Conservation (phyloP, 2,113 vertebrate species). For the Zosterops pallidus region DNA sequence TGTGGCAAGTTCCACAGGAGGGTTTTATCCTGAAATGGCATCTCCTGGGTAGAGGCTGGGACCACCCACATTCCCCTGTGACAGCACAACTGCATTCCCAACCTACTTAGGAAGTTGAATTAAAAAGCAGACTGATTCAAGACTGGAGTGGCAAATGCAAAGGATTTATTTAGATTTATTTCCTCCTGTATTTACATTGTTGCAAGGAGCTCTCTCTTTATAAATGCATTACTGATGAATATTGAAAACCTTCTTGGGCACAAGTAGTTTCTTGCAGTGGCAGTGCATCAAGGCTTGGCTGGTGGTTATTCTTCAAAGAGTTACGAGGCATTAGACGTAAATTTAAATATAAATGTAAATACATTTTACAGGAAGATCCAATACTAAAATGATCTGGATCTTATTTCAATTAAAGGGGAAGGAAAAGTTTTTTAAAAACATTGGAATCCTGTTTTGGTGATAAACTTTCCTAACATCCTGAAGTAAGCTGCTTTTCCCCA, state of each 20-base stretch:
- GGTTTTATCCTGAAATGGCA: neutral
- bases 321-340: neutral
- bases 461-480: neutral
- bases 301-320: constrained; percentile 40
- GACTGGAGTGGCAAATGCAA: neutral
- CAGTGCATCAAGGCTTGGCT: neutral
- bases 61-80: neutral
- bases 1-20: neutral
- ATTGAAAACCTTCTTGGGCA: constrained; percentile 31
- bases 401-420: constrained; percentile 27
- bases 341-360: constrained; percentile 46
- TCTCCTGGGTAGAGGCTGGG: neutral
- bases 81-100: neutral
- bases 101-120: neutral
- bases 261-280: constrained; percentile 56
- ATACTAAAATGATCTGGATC: constrained; percentile 10
- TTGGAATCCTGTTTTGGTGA: neutral
- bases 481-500: neutral
- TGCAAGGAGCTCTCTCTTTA: neutral
- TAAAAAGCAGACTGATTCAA: neutral
- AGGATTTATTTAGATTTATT: neutral
- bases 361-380: constrained; percentile 7
- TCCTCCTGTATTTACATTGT: constrained; percentile 53
- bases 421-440: neutral
- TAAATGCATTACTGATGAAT: constrained; percentile 27